phyloP scores from a whole-genome alignment of 2,888 invertebrate genomes.

The Acanthopleura granulata region DNA sequence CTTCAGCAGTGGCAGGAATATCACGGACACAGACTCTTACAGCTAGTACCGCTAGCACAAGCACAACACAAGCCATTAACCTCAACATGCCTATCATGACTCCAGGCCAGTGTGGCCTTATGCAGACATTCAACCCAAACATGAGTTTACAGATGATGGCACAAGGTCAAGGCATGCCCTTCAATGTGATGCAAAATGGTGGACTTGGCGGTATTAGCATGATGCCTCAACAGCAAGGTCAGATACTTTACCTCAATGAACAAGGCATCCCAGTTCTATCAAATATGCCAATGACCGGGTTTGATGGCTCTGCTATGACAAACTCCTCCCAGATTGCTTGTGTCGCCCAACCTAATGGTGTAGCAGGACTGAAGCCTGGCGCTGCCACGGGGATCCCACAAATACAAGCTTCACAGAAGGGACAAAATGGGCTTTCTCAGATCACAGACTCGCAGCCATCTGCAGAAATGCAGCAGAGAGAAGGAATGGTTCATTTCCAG shows the following conservation, averaged over 20 bases:
- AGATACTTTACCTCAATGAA: conserved; percentile 54
- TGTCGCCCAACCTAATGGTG: not conserved
- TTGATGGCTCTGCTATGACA: not conserved
- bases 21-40: too few species aligned
- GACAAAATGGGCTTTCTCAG: not conserved
- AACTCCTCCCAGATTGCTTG: not conserved
- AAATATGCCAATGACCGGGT: conserved; percentile 5
- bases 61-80: conserved; percentile 32
- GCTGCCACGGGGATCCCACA: too few species aligned
- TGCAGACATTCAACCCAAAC: not conserved
- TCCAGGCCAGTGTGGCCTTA: conserved; percentile 31
- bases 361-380: not conserved
- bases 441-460: not conserved
- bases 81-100: conserved; percentile 45
- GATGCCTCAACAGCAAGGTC: conserved; percentile 44
- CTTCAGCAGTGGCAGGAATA: not conserved
- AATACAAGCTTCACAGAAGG: not conserved
- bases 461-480: not conserved
- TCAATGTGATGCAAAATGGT: conserved; percentile 24
- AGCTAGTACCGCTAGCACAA: conserved; percentile 11
- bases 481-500: not conserved
- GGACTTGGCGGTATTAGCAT: conserved; percentile 29
- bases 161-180: too few species aligned
- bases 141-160: conserved; percentile 11
- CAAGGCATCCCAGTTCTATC: conserved; percentile 48